Conservation (phyloP, 2,797 vertebrate species). For the Brotula barbata region DNA sequence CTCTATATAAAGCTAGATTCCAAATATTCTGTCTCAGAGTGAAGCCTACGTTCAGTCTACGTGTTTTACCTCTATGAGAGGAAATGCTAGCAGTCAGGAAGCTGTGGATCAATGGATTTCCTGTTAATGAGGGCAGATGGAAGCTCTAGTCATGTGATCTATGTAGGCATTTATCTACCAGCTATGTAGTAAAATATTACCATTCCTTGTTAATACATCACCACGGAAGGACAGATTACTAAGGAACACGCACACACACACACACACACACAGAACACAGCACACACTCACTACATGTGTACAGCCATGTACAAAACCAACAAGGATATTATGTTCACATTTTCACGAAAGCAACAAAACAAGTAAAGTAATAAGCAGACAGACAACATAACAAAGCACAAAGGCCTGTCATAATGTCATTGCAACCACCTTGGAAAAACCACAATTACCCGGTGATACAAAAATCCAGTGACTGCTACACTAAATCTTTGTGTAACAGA, state of each 20-base stretch:
- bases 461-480: constrained; percentile 36
- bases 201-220: constrained; percentile 37
- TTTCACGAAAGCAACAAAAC: no score
- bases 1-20: not conserved
- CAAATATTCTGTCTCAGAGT: not conserved
- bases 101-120: constrained; percentile 40
- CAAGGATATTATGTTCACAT: no score
- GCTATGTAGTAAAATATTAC: constrained; percentile 50
- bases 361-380: constrained; percentile 3
- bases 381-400: constrained; percentile 15
- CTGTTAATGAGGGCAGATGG: constrained; percentile 51
- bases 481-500: constrained; percentile 27
- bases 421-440: constrained; percentile 24
- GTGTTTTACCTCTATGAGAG: constrained; percentile 26
- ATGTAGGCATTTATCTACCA: constrained; percentile 38
- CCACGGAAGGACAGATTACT: constrained; percentile 18
- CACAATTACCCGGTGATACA: constrained; percentile 38
- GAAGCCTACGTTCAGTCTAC: constrained; percentile 2
- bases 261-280: constrained; percentile 1
- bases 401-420: constrained; percentile 13
- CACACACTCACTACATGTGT: not conserved
- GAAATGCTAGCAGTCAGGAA: constrained; percentile 24
- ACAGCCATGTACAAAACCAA: no score
- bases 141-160: constrained; percentile 55
- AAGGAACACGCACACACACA: constrained; percentile 4